Base-by-base conservation (phyloP, 1,140 invertebrate species). In the Drosophila sp. region DNA sequence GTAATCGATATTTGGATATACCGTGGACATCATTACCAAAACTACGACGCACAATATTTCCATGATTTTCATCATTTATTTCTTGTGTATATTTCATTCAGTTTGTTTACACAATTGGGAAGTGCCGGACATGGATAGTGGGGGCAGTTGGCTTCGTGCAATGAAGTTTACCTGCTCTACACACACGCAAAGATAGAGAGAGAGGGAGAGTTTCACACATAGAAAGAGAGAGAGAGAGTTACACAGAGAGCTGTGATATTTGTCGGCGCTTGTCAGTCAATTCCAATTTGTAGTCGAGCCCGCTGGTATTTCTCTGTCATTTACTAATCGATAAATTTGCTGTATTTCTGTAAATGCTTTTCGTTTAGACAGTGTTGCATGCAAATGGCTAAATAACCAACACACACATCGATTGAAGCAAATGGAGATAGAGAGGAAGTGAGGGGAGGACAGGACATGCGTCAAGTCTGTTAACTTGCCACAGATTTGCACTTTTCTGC, bases 241-340 rank as follows among this genome's bases (percentile, higher is more conserved):
- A 16, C 25, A 32, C 14, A 13, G 0, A 40, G 14, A 75, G 76
- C 43, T 80, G 50, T 80, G 77, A 86, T 86, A 83, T 75, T 86
- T 78, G 78, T 86, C 65, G 81, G 65, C 81, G 81, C 61, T 84
- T 86, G 81, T 84, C 82, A 75, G 82, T 84, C 82, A 81, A 72
- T 82, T 87, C 75, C 75, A 87, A 81, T 81, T 84, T 81, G 78
- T 67, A 75, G 61, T 74, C 54, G 54, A 36, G 65, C 38, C 58
- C 69, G 67, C 74, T 86, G 77, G 77, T 72, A 84, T 80, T 81
- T 81, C 81, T 63, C 82, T 87, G 82, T 81, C 78, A 78, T 76
- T 78, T 70, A 70, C 63, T 72, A 86, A 86, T 86, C 82, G 82
- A 86, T 86, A 86, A 87, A 86, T 87, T 75, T 69, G 46, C 76